Evolutionary conservation across 2,888 invertebrate species (phyloP), one percentile per base, ranked within the genome.

Genomic region (Ophion slaviceki): DNA sequence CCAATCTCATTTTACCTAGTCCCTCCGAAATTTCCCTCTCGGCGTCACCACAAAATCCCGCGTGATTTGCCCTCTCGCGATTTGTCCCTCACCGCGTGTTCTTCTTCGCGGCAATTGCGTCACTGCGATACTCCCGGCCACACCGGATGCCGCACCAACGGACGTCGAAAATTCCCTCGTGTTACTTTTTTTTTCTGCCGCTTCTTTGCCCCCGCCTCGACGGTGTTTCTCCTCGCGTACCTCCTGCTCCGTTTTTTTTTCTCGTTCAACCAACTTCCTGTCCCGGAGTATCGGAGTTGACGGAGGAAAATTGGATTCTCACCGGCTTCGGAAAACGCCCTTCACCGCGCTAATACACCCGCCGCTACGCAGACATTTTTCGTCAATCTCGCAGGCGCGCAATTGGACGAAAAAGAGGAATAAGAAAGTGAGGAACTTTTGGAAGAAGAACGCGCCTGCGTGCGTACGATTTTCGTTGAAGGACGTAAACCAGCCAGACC

Each of bases 101-200:
- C 81, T 81, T 75, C 24, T 62, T 45, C 59, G 67, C 76, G 77
- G 28, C 78, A 85, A 85, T 88, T 88, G 85, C 88, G 88, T 88
- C 88, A 88, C 80, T 80, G 85, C 80, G 81, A 74, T 75, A 90
- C 90, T 79, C 84, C 88, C 88, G 86, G 75, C 84, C 84, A n/a
- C 61, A 86, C 91, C 92, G 92, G 91, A 92, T 91, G 90, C 90
- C 86, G 53, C 53, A 88, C 89, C 89, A 90, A 88, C 92, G 91
- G 91, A 92, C 90, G 90, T 91, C 88, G 88, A 87, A 90, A 91
- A 90, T 90, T 89, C 89, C 86, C 86, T 85, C 64, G 72, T 80
- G 76, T 47, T 76, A 70, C 75, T 71, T 86, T 85, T 67, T 72
- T 80, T 79, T 47, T 76, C 70, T 53, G 32, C 59, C 68, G 68